Evolutionary conservation across 2,888 invertebrate species (phyloP).

Genomic region (Parnassius smintheus): DNA sequence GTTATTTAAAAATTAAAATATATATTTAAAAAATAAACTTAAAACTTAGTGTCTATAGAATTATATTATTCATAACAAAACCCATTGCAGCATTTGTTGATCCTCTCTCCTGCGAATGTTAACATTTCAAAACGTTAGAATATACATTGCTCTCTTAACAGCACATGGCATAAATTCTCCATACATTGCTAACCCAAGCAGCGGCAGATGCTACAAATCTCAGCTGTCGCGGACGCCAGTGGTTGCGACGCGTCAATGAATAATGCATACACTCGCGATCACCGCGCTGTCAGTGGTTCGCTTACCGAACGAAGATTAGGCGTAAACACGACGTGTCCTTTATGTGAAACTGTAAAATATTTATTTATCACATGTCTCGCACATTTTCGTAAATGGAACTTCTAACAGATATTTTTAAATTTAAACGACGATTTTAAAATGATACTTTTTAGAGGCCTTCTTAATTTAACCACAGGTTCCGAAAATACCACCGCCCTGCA

Average conservation of each 20-base stretch:
- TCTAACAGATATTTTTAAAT: too few relatives aligned
- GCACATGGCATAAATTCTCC: constrained; percentile 13
- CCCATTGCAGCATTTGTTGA: constrained; percentile 9
- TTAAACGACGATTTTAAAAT: too few relatives aligned
- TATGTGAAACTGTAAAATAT: constrained; percentile 14
- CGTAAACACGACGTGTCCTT: constrained; percentile 31
- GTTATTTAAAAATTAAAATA: too few relatives aligned
- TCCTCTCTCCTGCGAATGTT: constrained; percentile 8
- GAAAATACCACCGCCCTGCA: too few relatives aligned
- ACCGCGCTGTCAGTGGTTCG: constrained; percentile 31
- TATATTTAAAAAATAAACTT: too few relatives aligned
- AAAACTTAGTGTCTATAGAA: too few relatives aligned
- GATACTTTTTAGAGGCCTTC: too few relatives aligned
- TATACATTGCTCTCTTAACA: constrained; percentile 18
- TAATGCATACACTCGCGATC: constrained; percentile 47
- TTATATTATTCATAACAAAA: neutral
- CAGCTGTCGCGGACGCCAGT: constrained; percentile 36
- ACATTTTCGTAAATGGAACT: too few relatives aligned
- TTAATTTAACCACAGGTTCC: too few relatives aligned
- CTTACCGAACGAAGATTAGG: constrained; percentile 31
- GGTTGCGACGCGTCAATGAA: constrained; percentile 55
- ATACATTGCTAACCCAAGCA: constrained; percentile 29
- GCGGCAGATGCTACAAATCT: constrained; percentile 48
- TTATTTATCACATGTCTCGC: neutral
- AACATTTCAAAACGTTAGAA: constrained; percentile 4